Evolutionary conservation across 1,140 invertebrate species (phyloP).

Genomic region (Formica exsecta): DNA sequence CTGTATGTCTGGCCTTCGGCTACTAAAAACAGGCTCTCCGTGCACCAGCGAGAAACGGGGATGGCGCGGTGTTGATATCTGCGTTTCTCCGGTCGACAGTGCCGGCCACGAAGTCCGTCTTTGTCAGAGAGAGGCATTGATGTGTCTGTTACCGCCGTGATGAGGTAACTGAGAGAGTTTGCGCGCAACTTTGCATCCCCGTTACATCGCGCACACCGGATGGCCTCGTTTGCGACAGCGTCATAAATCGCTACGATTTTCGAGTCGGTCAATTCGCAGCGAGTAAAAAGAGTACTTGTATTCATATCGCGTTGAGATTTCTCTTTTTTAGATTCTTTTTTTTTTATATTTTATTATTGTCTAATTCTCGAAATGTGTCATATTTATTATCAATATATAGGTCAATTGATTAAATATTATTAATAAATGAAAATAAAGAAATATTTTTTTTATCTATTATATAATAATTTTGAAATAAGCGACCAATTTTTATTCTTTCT

Average conservation of each 20-base stretch:
- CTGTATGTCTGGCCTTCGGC: conserved; percentile 55
- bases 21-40: conserved; percentile 46
- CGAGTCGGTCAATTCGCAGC: conserved; percentile 38
- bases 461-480: conserved; percentile 2
- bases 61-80: conserved; percentile 53
- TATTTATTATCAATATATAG: neutral
- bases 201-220: conserved; percentile 42
- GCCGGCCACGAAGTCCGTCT: conserved; percentile 59
- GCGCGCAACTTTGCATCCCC: conserved; percentile 57
- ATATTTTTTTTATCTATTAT: neutral
- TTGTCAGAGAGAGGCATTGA: conserved; percentile 56
- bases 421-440: no score
- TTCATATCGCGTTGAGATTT: neutral
- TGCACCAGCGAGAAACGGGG: conserved; percentile 23
- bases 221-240: conserved; percentile 53
- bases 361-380: neutral
- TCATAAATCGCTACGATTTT: conserved; percentile 59
- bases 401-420: neutral
- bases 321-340: neutral
- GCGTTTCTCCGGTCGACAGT: conserved; percentile 55
- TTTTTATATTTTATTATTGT: neutral
- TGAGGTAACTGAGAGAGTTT: conserved; percentile 57
- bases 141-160: conserved; percentile 51
- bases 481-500: neutral
- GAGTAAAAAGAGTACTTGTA: conserved; percentile 12